Evolutionary conservation across 2,113 vertebrate species (phyloP), one percentile per base, ranked within the genome.

Genomic region (Calidris pygmaea): DNA sequence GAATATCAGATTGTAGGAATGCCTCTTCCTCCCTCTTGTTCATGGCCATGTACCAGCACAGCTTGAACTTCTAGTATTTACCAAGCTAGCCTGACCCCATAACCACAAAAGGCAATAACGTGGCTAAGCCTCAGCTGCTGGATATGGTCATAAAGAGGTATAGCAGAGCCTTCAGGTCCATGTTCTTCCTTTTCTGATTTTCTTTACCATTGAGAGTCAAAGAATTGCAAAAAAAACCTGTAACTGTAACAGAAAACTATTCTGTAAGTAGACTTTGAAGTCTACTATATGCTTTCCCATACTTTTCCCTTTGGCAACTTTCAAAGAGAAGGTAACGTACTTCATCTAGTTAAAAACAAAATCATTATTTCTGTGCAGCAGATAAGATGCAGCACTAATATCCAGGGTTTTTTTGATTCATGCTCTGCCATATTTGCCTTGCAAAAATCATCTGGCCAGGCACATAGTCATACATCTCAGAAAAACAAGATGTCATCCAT

Each of bases 381-480:
- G 32, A 65, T 59, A 67, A 9, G 30, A 78, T 75, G 32, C 10
- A 75, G 7, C 27, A 35, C 14, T 68, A 76, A 22, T 59, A 65
- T 47, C 1, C n/a, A 1, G 1, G 2, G 1, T 2, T 32, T 10
- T 45, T 65, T 74, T 66, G 2, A 60, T 85, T 63, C 43, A 56
- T 82, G 18, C 5, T 50, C 14, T 71, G 35, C 48, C 35, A 53
- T 29, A 55, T 84, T 80, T 77, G 13, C 27, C 65, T 77, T 55
- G 39, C 22, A 78, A 87, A 88, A 87, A n/a, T 74, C 18, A n/a
- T 59, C 47, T 65, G 39, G 3, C 26, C 50, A 60, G n/a, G 11
- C 20, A 78, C 10, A 43, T 22, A 82, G 14, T 55, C 53, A 56
- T 50, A 34, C 10, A 84, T 55, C 29, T 89, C 45, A 59, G 32